Base-by-base conservation (phyloP, 92 coral and sea anemone genomes). In the Muricea muricata region DNA sequence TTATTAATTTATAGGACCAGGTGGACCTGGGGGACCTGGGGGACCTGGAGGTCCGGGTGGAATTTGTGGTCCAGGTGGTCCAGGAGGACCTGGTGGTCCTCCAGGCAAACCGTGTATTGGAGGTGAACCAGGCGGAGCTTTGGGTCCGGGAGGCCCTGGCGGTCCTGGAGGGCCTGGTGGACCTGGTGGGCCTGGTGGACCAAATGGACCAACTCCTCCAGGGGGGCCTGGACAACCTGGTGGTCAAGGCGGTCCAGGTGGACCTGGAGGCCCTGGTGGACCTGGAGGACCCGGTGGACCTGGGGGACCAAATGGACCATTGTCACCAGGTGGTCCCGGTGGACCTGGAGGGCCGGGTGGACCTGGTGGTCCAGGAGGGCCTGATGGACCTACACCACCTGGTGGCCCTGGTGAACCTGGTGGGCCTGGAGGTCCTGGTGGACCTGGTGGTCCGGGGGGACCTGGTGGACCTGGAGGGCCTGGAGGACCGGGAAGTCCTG, bases 401-500 rank as follows among this genome's bases (percentile, higher is more conserved):
- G 90, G n/a, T n/a, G 92, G n/a, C n/a, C n/a, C n/a, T n/a, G n/a
- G n/a, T n/a, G n/a, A n/a, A n/a, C n/a, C n/a, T n/a, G n/a, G n/a
- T 65, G 94, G 85, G 14, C 87, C 94, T 10, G 89, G 88, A 28
- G 91, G 85, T 14, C 91, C 91, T 29, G 85, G 82, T 12, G 85
- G 89, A 30, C 91, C 91, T 24, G 69, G 80, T 17, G 78, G 83
- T 5, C 87, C 87, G 2, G 73, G 41, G 31, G 73, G 79, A n/a
- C 96, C 94, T 1, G 94, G 91, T 6, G 89, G 97, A 10, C 97
- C 97, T 12, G 88, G 90, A 14, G 91, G 94, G 17, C 80, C 80
- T 8, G 56, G 56, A 48, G 10, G 61, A 0, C 80, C 80, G 20
- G 40, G 46, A 0, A 34, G 48, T 15, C 80, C 80, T 18, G 37